Base-by-base conservation (phyloP, 2,888 invertebrate species). In the Meteorus colon region DNA sequence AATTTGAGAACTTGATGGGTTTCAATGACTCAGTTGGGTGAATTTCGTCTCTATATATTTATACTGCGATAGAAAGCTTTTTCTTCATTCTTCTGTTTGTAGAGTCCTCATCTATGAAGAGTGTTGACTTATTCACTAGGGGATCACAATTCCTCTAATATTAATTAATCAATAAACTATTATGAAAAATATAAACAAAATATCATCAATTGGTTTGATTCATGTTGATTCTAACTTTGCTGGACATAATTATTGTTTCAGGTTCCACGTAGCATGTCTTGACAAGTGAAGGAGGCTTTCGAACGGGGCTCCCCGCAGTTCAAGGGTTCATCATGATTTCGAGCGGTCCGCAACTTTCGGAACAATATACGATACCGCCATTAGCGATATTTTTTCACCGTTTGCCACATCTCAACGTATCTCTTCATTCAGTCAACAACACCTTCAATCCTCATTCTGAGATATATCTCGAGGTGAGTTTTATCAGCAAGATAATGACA, bases 391-490 rank as follows among this genome's bases (percentile, higher is more conserved):
- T 96, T 91, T 94, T 97, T 90, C 97, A 97, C 91, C 92, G 94
- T 85, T 92, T 98, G 91, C 98, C 97, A 80, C 98, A 98, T 91
- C 93, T 97, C 89, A 97, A 98, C 90, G 96, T 97, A 87, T 95
- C 96, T 85, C 94, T 97, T 87, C 95, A 96, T 89, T 93, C 93
- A 85, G 96, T 97, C 90, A 97, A 97, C 91, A 95, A 94, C 88
- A 96, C 97, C 80, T 98, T 98, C 91, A 95, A 96, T 87, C 97
- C 97, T 67, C 93, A 95, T 86, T 96, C 96, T 88, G 95, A 96
- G 84, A 93, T 96, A 82, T 98, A 98, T 91, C 92, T 96, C 84
- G 97, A 98, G 95, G 96, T 96, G 90, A 91, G 91, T 84, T 48
- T 48, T n/a, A 1, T 48, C 16, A 5, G 2, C 14, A n/a, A n/a